Evolutionary conservation across 2,888 invertebrate genomes (phyloP).

Genomic region (Drosophila picticornis): DNA sequence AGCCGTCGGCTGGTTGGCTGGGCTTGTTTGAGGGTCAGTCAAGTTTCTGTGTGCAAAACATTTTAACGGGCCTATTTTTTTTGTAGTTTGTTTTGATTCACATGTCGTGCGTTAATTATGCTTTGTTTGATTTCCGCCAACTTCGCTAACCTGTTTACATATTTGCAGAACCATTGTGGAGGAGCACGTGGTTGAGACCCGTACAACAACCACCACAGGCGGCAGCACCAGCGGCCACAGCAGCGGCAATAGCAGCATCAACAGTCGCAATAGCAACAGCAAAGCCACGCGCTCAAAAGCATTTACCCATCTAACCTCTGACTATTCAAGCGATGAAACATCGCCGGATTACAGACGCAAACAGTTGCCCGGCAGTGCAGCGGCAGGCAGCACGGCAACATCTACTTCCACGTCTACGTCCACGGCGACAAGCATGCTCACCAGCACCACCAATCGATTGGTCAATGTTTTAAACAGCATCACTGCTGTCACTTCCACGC

Average conservation of each 20-base stretch:
- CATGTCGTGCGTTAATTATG: conserved; percentile 30
- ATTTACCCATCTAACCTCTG: conserved; percentile 85
- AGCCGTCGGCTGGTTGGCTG: conserved; percentile 39
- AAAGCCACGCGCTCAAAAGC: conserved; percentile 52
- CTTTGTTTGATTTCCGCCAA: conserved; percentile 35
- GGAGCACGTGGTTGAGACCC: conserved; percentile 79
- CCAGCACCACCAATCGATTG: conserved; percentile 52
- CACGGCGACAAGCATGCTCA: conserved; percentile 50
- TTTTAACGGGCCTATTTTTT: conserved; percentile 41
- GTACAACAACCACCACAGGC: conserved; percentile 55
- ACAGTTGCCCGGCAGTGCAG: conserved; percentile 7
- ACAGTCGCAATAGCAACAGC: conserved; percentile 14
- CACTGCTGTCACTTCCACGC: conserved; percentile 75
- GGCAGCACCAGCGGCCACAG: conserved; percentile 20
- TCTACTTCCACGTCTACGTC: conserved; percentile 45
- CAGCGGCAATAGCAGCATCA: conserved; percentile 19
- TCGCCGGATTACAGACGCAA: conserved; percentile 71
- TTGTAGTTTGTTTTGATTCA: conserved; percentile 68
- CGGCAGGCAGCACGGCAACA: neutral
- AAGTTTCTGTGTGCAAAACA: conserved; percentile 47
- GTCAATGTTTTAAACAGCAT: conserved; percentile 41
- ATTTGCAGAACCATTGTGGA: conserved; percentile 83
- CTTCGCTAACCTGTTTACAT: conserved; percentile 29
- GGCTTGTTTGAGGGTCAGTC: conserved; percentile 60
- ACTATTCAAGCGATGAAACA: conserved; percentile 87